These are phyloP conservation scores for Orgyia antiqua DNA, from an alignment of 2,888 invertebrate species.

Conservation along the genomic window DNA sequence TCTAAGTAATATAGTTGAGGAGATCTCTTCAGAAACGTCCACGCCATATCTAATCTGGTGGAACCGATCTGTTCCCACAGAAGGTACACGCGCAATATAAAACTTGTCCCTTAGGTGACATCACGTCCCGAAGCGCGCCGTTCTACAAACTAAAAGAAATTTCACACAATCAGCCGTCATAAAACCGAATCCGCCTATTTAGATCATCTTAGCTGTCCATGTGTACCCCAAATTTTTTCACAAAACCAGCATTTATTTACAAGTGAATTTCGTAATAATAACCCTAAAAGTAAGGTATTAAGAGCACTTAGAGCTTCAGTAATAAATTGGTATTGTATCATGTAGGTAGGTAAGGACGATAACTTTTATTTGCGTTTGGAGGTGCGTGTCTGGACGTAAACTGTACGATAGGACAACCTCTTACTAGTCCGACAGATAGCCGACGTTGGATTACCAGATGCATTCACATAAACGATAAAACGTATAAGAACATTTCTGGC, in stretches of 20 bases:
- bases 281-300: conserved; percentile 14
- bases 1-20: not conserved
- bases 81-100: conserved; percentile 13
- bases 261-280: conserved; percentile 5
- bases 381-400: conserved; percentile 35
- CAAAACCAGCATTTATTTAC: conserved; percentile 18
- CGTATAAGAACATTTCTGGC: not conserved
- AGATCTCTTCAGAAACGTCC: conserved; percentile 3
- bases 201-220: conserved; percentile 59
- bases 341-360: conserved; percentile 49
- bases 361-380: conserved; percentile 57
- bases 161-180: conserved; percentile 46
- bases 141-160: conserved; percentile 33
- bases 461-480: conserved; percentile 10
- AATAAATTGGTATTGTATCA: conserved; percentile 17
- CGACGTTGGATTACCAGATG: conserved; percentile 11
- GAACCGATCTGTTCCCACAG: conserved; percentile 3
- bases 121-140: conserved; percentile 17
- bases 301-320: conserved; percentile 4
- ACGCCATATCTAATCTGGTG: conserved; percentile 4
- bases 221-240: conserved; percentile 32
- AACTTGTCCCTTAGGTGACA: conserved; percentile 17
- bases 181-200: conserved; percentile 59
- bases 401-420: conserved; percentile 27
- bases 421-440: conserved; percentile 24